Conservation (phyloP, 2,113 vertebrate species). For the Picathartes gymnocephalus region DNA sequence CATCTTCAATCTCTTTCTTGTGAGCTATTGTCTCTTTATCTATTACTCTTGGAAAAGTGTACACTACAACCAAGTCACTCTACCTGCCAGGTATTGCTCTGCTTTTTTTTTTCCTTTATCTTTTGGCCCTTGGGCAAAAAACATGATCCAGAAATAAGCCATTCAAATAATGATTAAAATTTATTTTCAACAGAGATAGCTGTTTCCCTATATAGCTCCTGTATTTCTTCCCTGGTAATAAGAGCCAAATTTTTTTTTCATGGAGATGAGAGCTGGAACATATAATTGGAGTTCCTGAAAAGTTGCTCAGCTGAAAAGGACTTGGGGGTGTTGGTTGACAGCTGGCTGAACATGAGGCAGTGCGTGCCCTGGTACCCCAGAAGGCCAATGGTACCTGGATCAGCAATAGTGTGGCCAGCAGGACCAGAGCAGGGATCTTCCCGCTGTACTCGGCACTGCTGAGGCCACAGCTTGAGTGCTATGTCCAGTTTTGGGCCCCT, state of each 20-base stretch:
- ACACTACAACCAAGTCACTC: not conserved
- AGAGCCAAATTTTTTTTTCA: not conserved
- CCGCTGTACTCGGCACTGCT: accelerated
- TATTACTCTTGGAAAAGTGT: not conserved
- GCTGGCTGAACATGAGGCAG: not conserved
- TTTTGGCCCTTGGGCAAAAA: not conserved
- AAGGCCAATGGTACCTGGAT: too few relatives aligned
- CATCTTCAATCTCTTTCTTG: not conserved
- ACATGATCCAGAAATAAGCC: not conserved
- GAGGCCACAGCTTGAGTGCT: not conserved
- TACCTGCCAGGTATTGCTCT: not conserved
- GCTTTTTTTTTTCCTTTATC: not conserved
- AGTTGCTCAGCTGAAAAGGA: not conserved
- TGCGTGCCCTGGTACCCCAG: not conserved
- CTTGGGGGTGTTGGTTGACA: not conserved
- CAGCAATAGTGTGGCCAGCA: not conserved
- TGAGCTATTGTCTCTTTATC: not conserved
- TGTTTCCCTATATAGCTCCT: not conserved
- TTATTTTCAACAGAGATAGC: not conserved
- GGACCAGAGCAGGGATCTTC: not conserved
- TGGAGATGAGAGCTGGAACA: not conserved
- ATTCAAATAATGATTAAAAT: not conserved
- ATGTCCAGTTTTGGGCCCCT: not conserved
- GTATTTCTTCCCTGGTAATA: not conserved
- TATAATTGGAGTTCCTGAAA: not conserved